Base-by-base conservation (phyloP, 2,797 vertebrate species). In the Gobio occitaniae region DNA sequence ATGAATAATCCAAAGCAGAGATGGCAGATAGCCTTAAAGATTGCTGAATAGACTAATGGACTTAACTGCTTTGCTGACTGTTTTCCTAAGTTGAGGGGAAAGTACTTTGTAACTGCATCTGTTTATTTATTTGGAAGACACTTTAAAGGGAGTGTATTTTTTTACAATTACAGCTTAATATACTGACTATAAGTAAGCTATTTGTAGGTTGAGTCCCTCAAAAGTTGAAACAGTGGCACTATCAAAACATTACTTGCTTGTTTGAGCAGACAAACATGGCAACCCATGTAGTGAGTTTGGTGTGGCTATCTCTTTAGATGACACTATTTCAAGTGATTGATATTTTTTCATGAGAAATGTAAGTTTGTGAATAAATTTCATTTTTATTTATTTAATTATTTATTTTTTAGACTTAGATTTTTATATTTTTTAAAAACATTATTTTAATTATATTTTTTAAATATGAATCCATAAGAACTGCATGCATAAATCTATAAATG, bases 1-100 rank as follows among this genome's bases (percentile, higher is more conserved):
- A 83, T 88, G 70, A 84, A 87, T 88, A 84, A 86, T 88, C 86
- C 78, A 86, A 87, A 86, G 52, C 74, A 29, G 72, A 86, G 50
- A 86, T 52, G 68, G 21, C 75, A 79, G 84, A 84, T 86, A 70
- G 81, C 82, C 61, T 86, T 69, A 48, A 21, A 78, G 44, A 48
- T 36, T 69, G 41, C 74, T 65, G 72, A 68, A 56, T 59, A 38
- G 63, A 61, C 63, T 86, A 88, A 87, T 88, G 84, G 74, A 86
- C 75, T 65, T n/a, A 86, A 74, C 56, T 84, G 63, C 83, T 83
- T 69, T 78, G 50, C 68, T 72, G 52, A 76, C 29, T 83, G 77
- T 52, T 84, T 87, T 81, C 52, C 77, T 75, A 63, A 32, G 54
- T 66, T 63, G 10, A 72, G 16, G n/a, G 66, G 54, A 52, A 61